Evolutionary conservation across 2,797 vertebrate species (phyloP).

Genomic region (Microcaecilia unicolor): DNA sequence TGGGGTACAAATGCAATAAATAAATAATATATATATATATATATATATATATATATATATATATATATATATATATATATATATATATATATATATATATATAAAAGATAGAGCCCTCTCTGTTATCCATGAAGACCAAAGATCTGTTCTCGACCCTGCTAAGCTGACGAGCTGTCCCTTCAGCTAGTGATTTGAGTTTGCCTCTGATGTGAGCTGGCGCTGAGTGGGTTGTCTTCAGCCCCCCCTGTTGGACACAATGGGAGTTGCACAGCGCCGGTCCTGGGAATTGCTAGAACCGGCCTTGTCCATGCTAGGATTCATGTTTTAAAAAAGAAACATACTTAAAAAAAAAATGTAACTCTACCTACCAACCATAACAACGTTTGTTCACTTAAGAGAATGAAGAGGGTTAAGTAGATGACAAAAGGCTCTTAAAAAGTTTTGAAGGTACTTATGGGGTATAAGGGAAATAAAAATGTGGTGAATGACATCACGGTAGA

Average conservation of each 20-base stretch:
- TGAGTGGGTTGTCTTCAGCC: slow-evolving; percentile 32
- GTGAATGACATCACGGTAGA: no score
- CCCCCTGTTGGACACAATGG: slow-evolving; percentile 53
- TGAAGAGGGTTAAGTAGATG: neutral
- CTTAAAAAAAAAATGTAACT: neutral
- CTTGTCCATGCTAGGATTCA: no score
- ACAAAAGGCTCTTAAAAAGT: neutral
- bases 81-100: no score
- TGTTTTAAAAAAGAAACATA: neutral
- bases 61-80: no score
- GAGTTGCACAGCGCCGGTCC: slow-evolving; percentile 27
- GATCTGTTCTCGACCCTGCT: slow-evolving; percentile 49
- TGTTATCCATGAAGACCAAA: slow-evolving; percentile 52
- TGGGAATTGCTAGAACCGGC: no score
- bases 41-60: no score
- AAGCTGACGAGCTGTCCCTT: slow-evolving; percentile 26
- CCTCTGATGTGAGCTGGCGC: slow-evolving; percentile 35
- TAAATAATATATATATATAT: no score
- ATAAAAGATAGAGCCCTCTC: no score
- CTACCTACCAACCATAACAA: neutral
- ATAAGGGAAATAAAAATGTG: neutral
- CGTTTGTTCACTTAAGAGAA: no score
- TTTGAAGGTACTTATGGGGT: accelerated
- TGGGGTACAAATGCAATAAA: no score
- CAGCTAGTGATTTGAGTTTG: slow-evolving; percentile 29